Percentiles rank a stretch among this genome's conserved stretches.
Evolutionary conservation across 2,888 invertebrate species (phyloP).

Genomic region (Ormyrus pomaceus): DNA sequence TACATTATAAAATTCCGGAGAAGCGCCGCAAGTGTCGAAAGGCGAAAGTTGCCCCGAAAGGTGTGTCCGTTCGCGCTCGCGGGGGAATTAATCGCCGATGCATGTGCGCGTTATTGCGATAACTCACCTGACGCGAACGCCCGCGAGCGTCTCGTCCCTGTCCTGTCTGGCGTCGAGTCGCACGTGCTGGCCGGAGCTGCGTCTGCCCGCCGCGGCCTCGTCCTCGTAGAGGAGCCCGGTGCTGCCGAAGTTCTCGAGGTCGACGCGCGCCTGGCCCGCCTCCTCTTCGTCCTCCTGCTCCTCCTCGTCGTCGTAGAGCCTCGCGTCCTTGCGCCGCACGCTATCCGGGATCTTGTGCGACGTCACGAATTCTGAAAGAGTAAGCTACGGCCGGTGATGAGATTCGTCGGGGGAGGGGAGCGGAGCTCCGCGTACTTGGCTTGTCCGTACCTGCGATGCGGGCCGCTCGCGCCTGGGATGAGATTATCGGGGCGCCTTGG

Average conservation of each 20-base stretch:
- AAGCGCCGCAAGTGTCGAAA: too few relatives aligned
- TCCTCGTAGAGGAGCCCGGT: constrained; percentile 69
- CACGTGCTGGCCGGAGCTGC: constrained; percentile 62
- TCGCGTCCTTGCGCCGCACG: constrained; percentile 65
- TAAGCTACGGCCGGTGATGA: constrained; percentile 4
- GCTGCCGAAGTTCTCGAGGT: constrained; percentile 70
- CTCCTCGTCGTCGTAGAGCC: constrained; percentile 64
- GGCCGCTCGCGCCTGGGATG: constrained; percentile 42
- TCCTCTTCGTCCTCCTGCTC: constrained; percentile 67
- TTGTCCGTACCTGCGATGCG: constrained; percentile 57
- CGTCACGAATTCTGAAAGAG: constrained; percentile 79
- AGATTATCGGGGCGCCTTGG: constrained; percentile 33
- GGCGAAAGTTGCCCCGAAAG: not conserved
- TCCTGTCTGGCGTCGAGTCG: constrained; percentile 52
- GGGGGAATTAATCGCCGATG: too few relatives aligned
- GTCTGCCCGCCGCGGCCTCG: constrained; percentile 47
- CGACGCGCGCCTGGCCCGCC: constrained; percentile 66
- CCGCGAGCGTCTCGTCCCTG: not conserved
- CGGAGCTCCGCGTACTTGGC: too few relatives aligned
- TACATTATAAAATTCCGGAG: too few relatives aligned
- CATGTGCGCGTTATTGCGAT: too few relatives aligned
- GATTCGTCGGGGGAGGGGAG: too few relatives aligned
- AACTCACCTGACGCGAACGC: constrained; percentile 63
- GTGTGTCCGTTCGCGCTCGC: too few relatives aligned
- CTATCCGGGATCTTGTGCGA: constrained; percentile 83